phyloP scores from a whole-genome alignment of 2,797 vertebrate genomes.

The Amazona ochrocephala region DNA sequence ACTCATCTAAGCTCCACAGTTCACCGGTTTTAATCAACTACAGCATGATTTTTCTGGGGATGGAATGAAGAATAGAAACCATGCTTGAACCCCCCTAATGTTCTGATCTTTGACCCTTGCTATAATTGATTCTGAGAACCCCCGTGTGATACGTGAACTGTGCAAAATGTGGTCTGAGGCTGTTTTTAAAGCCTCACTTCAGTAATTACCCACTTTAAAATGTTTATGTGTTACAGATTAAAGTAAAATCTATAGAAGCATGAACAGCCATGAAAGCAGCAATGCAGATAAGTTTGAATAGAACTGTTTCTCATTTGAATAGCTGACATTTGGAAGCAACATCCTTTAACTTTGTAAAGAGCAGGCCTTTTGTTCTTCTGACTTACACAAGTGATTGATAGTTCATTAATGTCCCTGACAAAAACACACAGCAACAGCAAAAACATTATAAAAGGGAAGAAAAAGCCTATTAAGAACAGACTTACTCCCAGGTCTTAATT shows the following conservation, averaged over 20 bases:
- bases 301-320: conserved; percentile 26
- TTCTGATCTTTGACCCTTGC: conserved; percentile 60
- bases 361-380: conserved; percentile 52
- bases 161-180: conserved; percentile 54
- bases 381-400: conserved; percentile 47
- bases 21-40: conserved; percentile 28
- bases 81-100: neutral
- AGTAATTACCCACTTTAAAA: conserved; percentile 6
- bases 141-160: conserved; percentile 60
- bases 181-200: conserved; percentile 30
- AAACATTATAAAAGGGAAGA: neutral
- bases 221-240: neutral
- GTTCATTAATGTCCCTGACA: conserved; percentile 25
- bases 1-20: conserved; percentile 14
- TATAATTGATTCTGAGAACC: conserved; percentile 59
- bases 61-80: conserved; percentile 1
- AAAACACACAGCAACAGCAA: conserved; percentile 26
- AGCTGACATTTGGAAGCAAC: neutral
- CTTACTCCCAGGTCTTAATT: neutral
- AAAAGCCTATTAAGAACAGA: neutral
- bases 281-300: neutral
- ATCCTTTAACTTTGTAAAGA: conserved; percentile 31
- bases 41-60: conserved; percentile 7
- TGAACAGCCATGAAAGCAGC: conserved; percentile 1
- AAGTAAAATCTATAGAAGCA: neutral